Evolutionary conservation across 1,140 invertebrate genomes (phyloP), one percentile per base, ranked within the genome.

Genomic region (Meloidogyne chitwoodi): DNA sequence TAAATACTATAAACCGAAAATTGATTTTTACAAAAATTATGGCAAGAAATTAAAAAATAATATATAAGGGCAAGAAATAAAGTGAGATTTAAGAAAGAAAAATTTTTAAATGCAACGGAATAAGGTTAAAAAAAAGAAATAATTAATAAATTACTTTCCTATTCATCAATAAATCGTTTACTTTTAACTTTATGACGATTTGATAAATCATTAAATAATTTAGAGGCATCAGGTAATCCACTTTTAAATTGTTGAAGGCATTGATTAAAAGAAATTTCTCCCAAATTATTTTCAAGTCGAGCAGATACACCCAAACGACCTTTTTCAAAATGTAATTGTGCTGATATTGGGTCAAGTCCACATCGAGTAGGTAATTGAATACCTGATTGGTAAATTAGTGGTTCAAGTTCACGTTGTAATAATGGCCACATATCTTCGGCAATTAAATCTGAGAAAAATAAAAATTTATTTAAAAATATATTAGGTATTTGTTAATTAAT

Each of bases 401-500:
- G 77, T 76, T 86, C 85, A 44, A 86, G 81, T 31, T 82, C 79
- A 56, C 75, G 78, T 61, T 86, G 84, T 14, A 86, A 73, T 34
- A 75, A 78, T 10, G 85, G 85, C 85, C 85, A 86, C 19, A 86
- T 81, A 34, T 87, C 83, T 62, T 86, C 85, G 75, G 82, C 78
- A 44, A 86, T 81, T 85, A 86, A 84, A 62, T 81, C 84, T 85
- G 67, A 26, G 76, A 79, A 62, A n/a, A 80, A 4, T 14, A 77
- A 31, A 76, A 11, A 48, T 63, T 65, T 29, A n/a, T n/a, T n/a
- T n/a, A n/a, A n/a, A n/a, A n/a, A n/a, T n/a, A n/a, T n/a, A n/a
- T n/a, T n/a, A n/a, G n/a, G n/a, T n/a, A n/a, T n/a, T n/a, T n/a
- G n/a, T n/a, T n/a, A n/a, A n/a, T n/a, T n/a, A n/a, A n/a, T n/a